Base-by-base conservation (phyloP, 2,888 invertebrate species). In the Ethmia dodecea region DNA sequence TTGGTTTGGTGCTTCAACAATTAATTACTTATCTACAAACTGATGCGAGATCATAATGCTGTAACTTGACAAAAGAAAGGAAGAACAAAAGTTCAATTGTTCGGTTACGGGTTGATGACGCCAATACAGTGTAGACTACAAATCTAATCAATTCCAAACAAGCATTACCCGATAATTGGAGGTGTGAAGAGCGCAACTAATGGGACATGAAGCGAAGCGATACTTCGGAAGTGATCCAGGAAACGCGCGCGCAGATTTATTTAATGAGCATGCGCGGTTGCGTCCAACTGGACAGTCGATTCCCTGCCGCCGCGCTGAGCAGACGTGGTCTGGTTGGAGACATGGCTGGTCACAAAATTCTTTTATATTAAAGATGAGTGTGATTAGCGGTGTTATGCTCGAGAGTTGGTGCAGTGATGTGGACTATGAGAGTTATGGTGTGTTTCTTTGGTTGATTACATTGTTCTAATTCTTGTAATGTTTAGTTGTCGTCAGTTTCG, bases 181-280 rank as follows among this genome's bases (percentile, higher is more conserved):
- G 39, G 47, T 62, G 62, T 56, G 56, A 62, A 63, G 52, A 55
- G 60, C 71, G 70, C 52, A 59, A 58, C 72, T 62, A 75, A 74
- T 71, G 52, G 48, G 43, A 41, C 49, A 37, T 38, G 42, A 45
- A 54, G 38, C 43, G 40, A 42, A 47, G 35, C 40, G 38, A 33
- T 42, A 39, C 52, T 53, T 49, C 70, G 68, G 65, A 74, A 67
- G 48, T 56, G 49, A 53, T 31, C 43, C 53, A 72, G 76, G 77
- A 77, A 77, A 65, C 58, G 55, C 44, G 13, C 16, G 45, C 55
- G 56, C 57, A 60, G 52, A 40, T 64, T 67, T 69, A 71, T 67
- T 65, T 71, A 77, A 69, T 13, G n/a, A 8, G 14, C 26, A 12
- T 15, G n/a, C 11, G 52, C 41, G 37, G 42, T 60, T 58, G 47